Percentiles rank a stretch among this genome's conserved stretches.
Evolutionary conservation across 2,797 vertebrate species (phyloP).

Genomic region (Cossypha niveicapilla): DNA sequence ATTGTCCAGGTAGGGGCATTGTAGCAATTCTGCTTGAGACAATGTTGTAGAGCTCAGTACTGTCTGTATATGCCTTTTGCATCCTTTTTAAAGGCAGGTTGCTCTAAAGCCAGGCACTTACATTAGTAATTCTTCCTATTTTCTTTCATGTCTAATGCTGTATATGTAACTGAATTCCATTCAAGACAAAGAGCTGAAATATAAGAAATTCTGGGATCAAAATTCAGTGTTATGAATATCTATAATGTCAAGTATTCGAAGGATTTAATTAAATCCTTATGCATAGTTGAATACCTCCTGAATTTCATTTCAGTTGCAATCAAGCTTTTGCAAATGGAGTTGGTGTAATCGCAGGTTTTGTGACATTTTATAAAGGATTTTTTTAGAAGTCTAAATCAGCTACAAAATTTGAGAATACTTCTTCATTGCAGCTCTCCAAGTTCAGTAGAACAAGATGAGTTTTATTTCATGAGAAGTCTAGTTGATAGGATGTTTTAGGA

Average conservation of each 20-base stretch:
- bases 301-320: conserved; percentile 29
- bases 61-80: neutral
- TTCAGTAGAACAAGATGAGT: neutral
- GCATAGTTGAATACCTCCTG: conserved; percentile 20
- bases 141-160: neutral
- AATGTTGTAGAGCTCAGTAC: neutral
- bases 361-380: conserved; percentile 16
- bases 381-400: neutral
- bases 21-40: neutral
- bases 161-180: neutral
- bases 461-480: neutral
- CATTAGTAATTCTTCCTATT: neutral
- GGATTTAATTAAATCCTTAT: conserved; percentile 34
- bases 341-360: conserved; percentile 13
- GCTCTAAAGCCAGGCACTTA: neutral
- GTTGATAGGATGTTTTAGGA: neutral
- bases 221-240: conserved; percentile 26
- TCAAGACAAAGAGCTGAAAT: neutral
- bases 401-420: neutral
- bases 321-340: neutral
- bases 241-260: neutral
- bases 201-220: neutral
- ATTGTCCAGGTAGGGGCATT: neutral
- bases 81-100: neutral
- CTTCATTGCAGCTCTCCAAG: neutral